phyloP scores from a whole-genome alignment of 1,140 invertebrate genomes.

The Heliothis subflexa region DNA sequence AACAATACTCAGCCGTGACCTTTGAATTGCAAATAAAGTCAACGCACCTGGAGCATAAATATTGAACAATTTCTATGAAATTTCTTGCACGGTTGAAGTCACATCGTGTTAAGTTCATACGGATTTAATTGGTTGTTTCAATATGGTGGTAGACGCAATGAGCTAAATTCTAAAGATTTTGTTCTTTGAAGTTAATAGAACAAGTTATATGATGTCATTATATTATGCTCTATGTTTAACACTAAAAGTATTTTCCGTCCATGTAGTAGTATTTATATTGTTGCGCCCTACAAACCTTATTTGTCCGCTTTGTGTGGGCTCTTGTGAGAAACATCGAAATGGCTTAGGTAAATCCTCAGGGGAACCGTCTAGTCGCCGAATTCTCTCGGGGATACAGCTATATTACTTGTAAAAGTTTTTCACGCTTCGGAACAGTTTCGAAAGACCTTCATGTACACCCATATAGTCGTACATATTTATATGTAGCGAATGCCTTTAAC shows the following conservation, averaged over 20 bases:
- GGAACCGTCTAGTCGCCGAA: conserved; percentile 21
- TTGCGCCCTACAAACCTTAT: conserved; percentile 1
- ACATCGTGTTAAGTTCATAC: not conserved
- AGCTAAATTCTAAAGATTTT: no score
- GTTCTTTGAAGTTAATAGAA: no score
- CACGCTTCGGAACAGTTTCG: not conserved
- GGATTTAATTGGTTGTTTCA: no score
- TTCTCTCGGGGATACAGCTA: conserved; percentile 3
- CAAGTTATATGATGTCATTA: no score
- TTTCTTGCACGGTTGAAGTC: not conserved
- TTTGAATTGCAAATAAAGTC: conserved; percentile 16
- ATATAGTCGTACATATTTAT: no score
- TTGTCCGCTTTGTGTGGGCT: not conserved
- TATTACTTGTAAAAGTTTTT: conserved; percentile 6
- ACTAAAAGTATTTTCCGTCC: no score
- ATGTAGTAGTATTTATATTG: not conserved
- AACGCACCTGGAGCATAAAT: not conserved
- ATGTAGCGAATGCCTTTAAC: no score
- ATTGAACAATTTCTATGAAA: conserved; percentile 16
- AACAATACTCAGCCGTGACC: not conserved
- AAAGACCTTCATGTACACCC: not conserved
- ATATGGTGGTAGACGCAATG: no score
- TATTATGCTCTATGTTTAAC: no score
- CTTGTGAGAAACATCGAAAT: conserved; percentile 19
- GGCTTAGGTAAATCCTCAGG: conserved; percentile 14